These are phyloP conservation scores for Leptosomus discolor DNA, from an alignment of 2,113 vertebrate genomes.

Conservation along the genomic window DNA sequence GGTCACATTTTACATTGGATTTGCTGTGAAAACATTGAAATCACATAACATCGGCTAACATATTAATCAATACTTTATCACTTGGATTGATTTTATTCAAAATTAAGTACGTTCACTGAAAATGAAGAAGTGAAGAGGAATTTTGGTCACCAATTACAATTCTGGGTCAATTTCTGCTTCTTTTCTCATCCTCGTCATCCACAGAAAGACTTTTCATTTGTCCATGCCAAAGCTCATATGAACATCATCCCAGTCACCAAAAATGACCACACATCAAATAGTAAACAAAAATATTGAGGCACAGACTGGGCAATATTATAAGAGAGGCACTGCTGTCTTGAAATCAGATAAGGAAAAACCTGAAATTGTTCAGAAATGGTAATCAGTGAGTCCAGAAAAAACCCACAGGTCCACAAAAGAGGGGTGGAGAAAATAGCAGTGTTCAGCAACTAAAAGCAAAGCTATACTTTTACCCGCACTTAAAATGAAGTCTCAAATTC, in stretches of 20 bases:
- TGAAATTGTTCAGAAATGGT: not conserved
- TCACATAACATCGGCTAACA: not conserved
- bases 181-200: not conserved
- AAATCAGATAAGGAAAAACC: not conserved
- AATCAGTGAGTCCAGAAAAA: not conserved
- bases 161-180: not conserved
- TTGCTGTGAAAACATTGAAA: not conserved
- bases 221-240: not conserved
- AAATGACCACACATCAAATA: not conserved
- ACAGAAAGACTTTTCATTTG: not conserved
- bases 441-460: not conserved
- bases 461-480: not conserved
- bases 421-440: not conserved
- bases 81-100: not conserved
- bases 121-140: not conserved
- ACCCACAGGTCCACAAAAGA: fast-evolving
- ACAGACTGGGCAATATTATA: not conserved
- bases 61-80: not conserved
- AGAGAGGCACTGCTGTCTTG: not conserved
- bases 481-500: not conserved
- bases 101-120: not conserved
- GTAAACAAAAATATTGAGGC: not conserved
- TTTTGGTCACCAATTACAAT: not conserved
- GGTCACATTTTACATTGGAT: not conserved
- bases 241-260: not conserved